A percentile compares a stretch with the other conserved stretches of the same genome.
Evolutionary conservation across 2,797 vertebrate species (phyloP).

Genomic region (Carcharodon carcharias): DNA sequence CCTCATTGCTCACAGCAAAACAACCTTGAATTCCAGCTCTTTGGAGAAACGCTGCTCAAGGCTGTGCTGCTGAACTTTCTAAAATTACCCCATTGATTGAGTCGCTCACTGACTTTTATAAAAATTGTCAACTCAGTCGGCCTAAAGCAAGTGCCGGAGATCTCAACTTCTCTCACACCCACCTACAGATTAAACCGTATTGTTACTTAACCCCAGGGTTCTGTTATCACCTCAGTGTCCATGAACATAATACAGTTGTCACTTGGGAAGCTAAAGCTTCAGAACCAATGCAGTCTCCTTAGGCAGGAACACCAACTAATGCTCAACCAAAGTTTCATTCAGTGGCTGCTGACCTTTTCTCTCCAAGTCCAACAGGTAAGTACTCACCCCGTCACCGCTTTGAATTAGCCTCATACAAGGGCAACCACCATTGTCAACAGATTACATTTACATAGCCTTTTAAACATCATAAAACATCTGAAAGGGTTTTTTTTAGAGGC

Average conservation of each 20-base stretch:
- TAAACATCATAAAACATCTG: background rate
- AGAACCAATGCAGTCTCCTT: background rate
- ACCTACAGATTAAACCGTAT: background rate
- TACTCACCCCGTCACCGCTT: background rate
- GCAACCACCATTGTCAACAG: background rate
- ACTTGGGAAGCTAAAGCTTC: background rate
- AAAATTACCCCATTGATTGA: background rate
- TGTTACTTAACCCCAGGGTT: background rate
- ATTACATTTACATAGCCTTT: background rate
- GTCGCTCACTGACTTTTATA: background rate
- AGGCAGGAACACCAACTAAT: background rate
- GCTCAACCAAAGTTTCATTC: background rate
- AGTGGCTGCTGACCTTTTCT: background rate
- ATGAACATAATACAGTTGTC: background rate
- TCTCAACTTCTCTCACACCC: background rate
- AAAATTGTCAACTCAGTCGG: background rate
- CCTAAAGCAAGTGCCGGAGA: background rate
- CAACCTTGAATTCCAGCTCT: conserved; percentile 6
- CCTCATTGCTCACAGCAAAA: background rate
- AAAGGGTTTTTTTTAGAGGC: background rate
- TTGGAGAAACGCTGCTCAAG: background rate
- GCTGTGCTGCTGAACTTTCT: background rate
- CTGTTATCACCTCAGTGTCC: background rate
- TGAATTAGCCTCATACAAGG: background rate
- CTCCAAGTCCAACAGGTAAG: background rate